Evolutionary conservation across 2,888 invertebrate genomes (phyloP), one percentile per base, ranked within the genome.

Genomic region (Eupithecia centaureata): DNA sequence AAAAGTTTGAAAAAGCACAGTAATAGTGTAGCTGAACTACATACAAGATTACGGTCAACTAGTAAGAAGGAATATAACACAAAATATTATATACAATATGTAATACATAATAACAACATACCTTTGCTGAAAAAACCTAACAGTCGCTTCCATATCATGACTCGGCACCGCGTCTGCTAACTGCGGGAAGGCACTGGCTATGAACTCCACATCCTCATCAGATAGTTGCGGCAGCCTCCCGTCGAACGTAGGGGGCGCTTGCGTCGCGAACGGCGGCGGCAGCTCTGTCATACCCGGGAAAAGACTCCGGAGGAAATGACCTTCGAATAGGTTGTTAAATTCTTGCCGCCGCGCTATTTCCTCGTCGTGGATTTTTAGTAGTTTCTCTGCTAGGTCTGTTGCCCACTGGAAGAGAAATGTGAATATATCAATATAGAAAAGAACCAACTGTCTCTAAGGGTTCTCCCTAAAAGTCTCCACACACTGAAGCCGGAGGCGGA

Each of bases 281-380:
- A 96, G 90, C 80, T 99, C 99, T 63, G 96, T 96, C 94, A 99
- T 95, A 0, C 99, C 99, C 0, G 97, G 97, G 88, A 99, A 99
- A 52, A 99, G 89, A 13, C 95, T 95, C 73, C 95, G 95, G 7
- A 99, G 93, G 83, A 97, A 97, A 80, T 97, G 99, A 0, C 97
- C 97, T 28, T 97, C 97, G 79, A 98, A 97, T 70, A 95, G 94
- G 0, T 90, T 82, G 76, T 96, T 95, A 85, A 99, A 99, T 10
- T 96, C 95, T 75, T 96, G 95, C 51, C 99, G 94, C 12, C 96
- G 91, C 5, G 94, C 92, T 12, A 97, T 94, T 89, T 99, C 99
- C 75, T 97, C 97, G 74, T 95, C 95, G 89, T 98, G 96, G 59
- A 98, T 96, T 66, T 95, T 95, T 51, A 96, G 90, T 63, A 97